Evolutionary conservation across 2,797 vertebrate species (phyloP).

Genomic region (Phaenicophaeus curvirostris): DNA sequence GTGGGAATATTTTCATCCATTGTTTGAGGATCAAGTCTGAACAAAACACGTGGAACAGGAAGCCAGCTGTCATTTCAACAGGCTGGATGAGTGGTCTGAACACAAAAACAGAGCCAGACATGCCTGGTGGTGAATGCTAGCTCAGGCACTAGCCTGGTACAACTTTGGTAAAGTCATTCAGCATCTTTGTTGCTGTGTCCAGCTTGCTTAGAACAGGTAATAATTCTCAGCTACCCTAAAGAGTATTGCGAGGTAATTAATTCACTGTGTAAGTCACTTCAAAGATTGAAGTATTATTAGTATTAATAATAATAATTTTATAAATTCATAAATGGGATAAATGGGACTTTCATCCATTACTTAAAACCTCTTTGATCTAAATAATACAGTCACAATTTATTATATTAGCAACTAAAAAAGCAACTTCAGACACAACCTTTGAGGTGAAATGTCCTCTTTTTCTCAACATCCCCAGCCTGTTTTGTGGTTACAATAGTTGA

Average conservation of each 20-base stretch:
- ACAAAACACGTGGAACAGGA: constrained; percentile 13
- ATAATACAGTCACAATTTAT: constrained; percentile 32
- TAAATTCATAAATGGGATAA: constrained; percentile 30
- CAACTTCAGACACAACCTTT: constrained; percentile 32
- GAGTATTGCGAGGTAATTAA: constrained; percentile 57
- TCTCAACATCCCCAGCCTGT: not conserved
- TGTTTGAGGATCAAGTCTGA: constrained; percentile 59
- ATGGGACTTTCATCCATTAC: constrained; percentile 59
- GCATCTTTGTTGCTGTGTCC: constrained; percentile 42
- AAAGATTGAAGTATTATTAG: constrained; percentile 49
- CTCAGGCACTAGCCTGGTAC: constrained; percentile 22
- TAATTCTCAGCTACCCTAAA: constrained; percentile 38
- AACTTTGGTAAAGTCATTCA: constrained; percentile 30
- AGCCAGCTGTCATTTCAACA: constrained; percentile 40
- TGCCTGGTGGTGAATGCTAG: constrained; percentile 9
- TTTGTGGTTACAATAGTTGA: not conserved
- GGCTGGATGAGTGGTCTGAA: constrained; percentile 31
- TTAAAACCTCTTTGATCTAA: constrained; percentile 63
- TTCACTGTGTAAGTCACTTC: constrained; percentile 60
- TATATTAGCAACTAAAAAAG: constrained; percentile 49
- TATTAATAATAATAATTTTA: constrained; percentile 42
- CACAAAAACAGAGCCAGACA: constrained; percentile 43
- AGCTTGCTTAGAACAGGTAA: constrained; percentile 5
- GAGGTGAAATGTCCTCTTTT: constrained; percentile 45
- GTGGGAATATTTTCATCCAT: constrained; percentile 35